Evolutionary conservation across 2,888 invertebrate species (phyloP), one percentile per base, ranked within the genome.

Genomic region (Melieria picta): DNA sequence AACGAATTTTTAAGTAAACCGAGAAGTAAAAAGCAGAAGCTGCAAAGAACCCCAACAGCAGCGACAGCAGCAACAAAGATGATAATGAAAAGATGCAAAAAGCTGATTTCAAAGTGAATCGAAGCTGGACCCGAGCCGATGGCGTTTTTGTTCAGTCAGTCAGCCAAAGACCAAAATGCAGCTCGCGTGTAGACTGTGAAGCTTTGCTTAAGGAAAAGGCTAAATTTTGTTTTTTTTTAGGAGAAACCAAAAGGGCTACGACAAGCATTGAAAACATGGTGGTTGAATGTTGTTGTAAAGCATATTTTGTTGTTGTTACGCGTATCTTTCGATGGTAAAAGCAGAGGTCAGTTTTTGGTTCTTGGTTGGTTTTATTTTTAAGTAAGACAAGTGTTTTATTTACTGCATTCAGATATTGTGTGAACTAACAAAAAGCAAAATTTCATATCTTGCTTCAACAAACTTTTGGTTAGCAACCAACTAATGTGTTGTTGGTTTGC

Each of bases 1-100:
- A 75, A 71, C 79, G 80, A 80, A 80, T 80, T 78, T 79, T 76
- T 77, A 74, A 78, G 77, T 76, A 80, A 80, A 80, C 80, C 78
- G 80, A 68, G 56, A 55, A 52, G n/a, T 47, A 47, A 10, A 57
- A 11, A 42, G 30, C 13, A 11, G 46, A 45, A 30, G 47, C 16
- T 4, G 13, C 30, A 47, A 62, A 5, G 4, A 57, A 57, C 46
- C 65, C 10, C 65, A 60, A 60, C 60, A 60, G 58, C 61, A 67
- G 43, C 43, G 45, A 61, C 64, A 68, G 52, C 57, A 65, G 60
- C 57, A 42, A 56, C 65, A 65, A 61, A 65, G 45, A 55, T 56
- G 47, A 60, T 78, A 76, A 80, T 77, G 72, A 76, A 75, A 76
- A 76, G 77, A 67, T 67, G 67, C 72, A 75, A 77, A 74, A 61